phyloP scores from a whole-genome alignment of 2,797 vertebrate genomes.

The Poecilia picta region DNA sequence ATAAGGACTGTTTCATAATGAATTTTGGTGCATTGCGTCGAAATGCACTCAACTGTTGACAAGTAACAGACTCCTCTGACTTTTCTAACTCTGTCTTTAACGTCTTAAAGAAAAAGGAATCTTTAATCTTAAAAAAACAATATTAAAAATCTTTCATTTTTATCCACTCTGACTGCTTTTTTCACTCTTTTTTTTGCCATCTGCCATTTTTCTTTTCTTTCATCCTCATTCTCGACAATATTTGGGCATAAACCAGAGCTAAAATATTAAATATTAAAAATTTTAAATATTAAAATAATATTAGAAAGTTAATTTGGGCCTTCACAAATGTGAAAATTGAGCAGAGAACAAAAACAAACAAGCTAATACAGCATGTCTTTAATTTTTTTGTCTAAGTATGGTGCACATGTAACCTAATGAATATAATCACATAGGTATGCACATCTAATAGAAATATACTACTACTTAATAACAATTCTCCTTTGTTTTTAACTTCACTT shows the following conservation, averaged over 20 bases:
- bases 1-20: background rate
- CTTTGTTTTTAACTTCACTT: background rate
- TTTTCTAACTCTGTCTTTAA: background rate
- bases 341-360: background rate
- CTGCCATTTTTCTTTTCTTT: background rate
- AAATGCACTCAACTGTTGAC: background rate
- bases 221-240: background rate
- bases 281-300: too few species aligned
- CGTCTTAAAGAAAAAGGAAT: background rate
- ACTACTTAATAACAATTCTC: background rate
- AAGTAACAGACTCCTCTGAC: background rate
- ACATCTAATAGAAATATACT: background rate
- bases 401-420: background rate
- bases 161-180: background rate
- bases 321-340: background rate
- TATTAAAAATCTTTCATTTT: background rate
- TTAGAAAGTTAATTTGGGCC: too few species aligned
- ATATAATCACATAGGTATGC: background rate
- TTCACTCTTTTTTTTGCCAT: background rate
- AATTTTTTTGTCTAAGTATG: background rate
- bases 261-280: background rate
- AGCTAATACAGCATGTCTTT: background rate
- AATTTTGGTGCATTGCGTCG: background rate
- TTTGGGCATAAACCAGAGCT: background rate
- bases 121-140: too few species aligned